phyloP scores from a whole-genome alignment of 2,797 vertebrate species.

The Tamandua tetradactyla region DNA sequence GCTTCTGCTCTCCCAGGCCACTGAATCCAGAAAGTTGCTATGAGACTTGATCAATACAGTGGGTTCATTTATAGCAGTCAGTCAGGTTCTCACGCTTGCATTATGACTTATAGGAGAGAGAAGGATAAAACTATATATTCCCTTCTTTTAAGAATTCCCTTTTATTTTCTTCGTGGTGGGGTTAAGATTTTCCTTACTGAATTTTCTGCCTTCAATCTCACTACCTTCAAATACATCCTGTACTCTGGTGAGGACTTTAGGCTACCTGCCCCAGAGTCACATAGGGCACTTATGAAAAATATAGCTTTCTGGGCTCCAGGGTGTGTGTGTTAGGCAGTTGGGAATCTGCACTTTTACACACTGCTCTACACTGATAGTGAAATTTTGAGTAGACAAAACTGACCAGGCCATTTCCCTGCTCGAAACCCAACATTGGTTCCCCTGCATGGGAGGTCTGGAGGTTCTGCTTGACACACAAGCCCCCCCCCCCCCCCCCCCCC shows the following conservation, averaged over 20 bases:
- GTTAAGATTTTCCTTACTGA: neutral
- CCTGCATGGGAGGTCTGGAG: neutral
- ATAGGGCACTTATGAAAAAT: neutral
- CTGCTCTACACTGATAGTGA: neutral
- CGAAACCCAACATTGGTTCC: neutral
- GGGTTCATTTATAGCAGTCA: neutral
- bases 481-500: too few species aligned
- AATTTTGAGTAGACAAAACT: neutral
- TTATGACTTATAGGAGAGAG: neutral
- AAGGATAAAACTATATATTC: neutral
- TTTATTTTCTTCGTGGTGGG: neutral
- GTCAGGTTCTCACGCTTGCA: neutral
- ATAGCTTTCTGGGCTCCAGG: neutral
- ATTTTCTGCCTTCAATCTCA: neutral
- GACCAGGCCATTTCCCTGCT: neutral
- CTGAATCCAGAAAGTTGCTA: neutral
- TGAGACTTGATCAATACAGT: neutral
- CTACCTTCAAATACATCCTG: neutral
- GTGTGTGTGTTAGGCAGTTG: neutral
- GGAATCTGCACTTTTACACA: neutral
- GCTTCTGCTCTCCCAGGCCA: neutral
- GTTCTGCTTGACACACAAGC: too few species aligned
- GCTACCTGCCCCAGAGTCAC: neutral
- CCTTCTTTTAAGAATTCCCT: neutral
- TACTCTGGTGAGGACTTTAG: neutral